Evolutionary conservation across 2,797 vertebrate species (phyloP), one percentile per base, ranked within the genome.

Genomic region (Sebastes diaconus): DNA sequence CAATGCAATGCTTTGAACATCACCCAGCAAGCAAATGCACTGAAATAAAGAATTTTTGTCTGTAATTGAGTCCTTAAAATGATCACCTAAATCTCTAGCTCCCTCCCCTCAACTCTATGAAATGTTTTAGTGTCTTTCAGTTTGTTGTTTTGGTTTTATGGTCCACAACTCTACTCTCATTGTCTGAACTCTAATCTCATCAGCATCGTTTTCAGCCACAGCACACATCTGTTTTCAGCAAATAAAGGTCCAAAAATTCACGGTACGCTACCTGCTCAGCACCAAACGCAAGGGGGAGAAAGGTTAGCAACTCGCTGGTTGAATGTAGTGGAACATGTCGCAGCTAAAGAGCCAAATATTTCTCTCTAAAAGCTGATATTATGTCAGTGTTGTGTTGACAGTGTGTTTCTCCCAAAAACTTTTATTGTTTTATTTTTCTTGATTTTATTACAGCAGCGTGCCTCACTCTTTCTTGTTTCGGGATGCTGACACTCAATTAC

Each of bases 381-480:
- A 14, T 42, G 39, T 42, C 39, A 42, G 39, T 42, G 39, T 42
- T 42, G 13, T 14, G 36, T 39, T 39, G 5, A 39, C 36, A 14
- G 13, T 0, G 1, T 39, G 36, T 39, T 39, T 39, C 36, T 36
- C 11, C 0, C 0, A 34, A 34, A 34, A 34, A 1, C 12, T 13
- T 13, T 39, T 0, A 3, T 42, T 42, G 14, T 42, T 42, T 42
- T 42, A 42, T 42, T 42, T 42, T 42, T 39, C 39, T 42, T 42
- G 6, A 42, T 42, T 1, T 16, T 42, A 16, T 42, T 42, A 42
- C 39, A 42, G 39, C 39, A 42, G 0, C 3, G 14, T 42, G 39
- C 39, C 39, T 42, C 39, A 16, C 6, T 42, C 39, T 42, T 42
- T 42, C 39, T 42, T 42, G 39, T 42, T 42, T 42, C 0, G 39